Base-by-base conservation (phyloP, 2,888 invertebrate species). In the Cyrtodaria siliqua region DNA sequence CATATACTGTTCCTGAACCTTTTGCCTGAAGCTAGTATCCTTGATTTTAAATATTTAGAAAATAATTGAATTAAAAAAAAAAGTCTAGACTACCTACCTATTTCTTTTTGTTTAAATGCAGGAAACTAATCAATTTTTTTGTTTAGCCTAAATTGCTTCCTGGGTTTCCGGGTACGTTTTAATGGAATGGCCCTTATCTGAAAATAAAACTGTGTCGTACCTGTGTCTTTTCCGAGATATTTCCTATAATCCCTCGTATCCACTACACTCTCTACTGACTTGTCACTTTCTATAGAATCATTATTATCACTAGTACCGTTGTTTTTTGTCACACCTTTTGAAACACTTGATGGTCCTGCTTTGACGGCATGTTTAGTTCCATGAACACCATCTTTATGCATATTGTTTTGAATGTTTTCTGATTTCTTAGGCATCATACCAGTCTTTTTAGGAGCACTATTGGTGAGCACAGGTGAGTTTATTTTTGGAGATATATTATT, bases 141-240 rank as follows among this genome's bases (percentile, higher is more conserved):
- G n/a, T n/a, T n/a, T n/a, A n/a, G n/a, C n/a, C n/a, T n/a, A n/a
- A n/a, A n/a, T n/a, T n/a, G n/a, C n/a, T n/a, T n/a, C n/a, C n/a
- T n/a, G n/a, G n/a, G n/a, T n/a, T n/a, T n/a, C n/a, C n/a, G n/a
- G n/a, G n/a, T n/a, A n/a, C n/a, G n/a, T n/a, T n/a, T n/a, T n/a
- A n/a, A n/a, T n/a, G n/a, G n/a, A n/a, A n/a, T n/a, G n/a, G n/a
- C n/a, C n/a, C n/a, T n/a, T n/a, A n/a, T n/a, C n/a, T n/a, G n/a
- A n/a, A n/a, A n/a, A n/a, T n/a, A n/a, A n/a, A n/a, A n/a, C n/a
- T n/a, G n/a, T n/a, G n/a, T n/a, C n/a, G n/a, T 77, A 86, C 88
- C 87, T 56, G 70, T 60, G 47, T 87, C 86, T 24, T 83, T 72
- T 24, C 88, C 89, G 1, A 89, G 64, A 64, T 83, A 87, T 53